Percentiles rank a stretch among this genome's conserved stretches.
phyloP scores from a whole-genome alignment of 2,113 vertebrate genomes.

The Australoheros scitulus region DNA sequence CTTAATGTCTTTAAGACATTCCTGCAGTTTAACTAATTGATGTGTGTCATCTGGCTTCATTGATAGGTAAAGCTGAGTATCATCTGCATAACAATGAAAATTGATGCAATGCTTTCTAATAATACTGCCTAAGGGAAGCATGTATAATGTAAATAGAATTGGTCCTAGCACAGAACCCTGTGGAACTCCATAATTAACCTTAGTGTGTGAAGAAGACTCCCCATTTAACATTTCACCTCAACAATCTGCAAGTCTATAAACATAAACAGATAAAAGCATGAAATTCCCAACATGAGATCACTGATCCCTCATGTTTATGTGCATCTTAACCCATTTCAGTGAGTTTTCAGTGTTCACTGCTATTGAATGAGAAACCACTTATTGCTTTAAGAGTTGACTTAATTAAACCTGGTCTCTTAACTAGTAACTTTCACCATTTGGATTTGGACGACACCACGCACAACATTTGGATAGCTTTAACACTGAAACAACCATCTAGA shows the following conservation, averaged over 20 bases:
- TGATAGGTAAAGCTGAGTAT: too few relatives aligned
- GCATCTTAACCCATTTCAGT: not conserved
- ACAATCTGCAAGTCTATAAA: not conserved
- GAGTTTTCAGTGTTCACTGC: not conserved
- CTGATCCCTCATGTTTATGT: not conserved
- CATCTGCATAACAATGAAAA: too few relatives aligned
- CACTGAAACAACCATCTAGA: not conserved
- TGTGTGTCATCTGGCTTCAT: too few relatives aligned
- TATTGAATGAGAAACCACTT: not conserved
- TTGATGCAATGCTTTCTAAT: too few relatives aligned
- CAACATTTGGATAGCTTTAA: not conserved
- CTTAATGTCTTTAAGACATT: too few relatives aligned
- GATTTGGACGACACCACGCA: not conserved
- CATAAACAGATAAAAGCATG: not conserved
- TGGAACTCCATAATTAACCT: too few relatives aligned
- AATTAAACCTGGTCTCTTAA: not conserved
- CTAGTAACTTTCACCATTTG: not conserved
- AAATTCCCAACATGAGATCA: not conserved
- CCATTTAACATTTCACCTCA: too few relatives aligned
- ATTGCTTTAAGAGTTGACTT: not conserved
- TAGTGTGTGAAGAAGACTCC: too few relatives aligned
- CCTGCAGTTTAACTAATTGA: too few relatives aligned
- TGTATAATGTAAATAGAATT: too few relatives aligned
- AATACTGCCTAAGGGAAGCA: too few relatives aligned
- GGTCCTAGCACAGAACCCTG: too few relatives aligned